Conservation (phyloP, 2,113 vertebrate species). For the Ibidorhyncha struthersii region DNA sequence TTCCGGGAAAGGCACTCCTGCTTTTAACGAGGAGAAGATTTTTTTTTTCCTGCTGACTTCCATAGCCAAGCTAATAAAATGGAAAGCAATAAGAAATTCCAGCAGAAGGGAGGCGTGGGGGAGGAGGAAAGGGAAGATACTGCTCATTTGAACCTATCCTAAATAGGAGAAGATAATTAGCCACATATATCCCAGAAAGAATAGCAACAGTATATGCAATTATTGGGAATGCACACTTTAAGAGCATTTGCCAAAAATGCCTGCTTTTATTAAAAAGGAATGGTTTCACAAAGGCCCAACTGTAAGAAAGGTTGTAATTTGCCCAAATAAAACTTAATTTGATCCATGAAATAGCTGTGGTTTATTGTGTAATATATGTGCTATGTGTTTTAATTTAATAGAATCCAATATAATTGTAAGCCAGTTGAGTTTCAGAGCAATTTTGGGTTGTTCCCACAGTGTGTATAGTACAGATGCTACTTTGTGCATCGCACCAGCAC, state of each 20-base stretch:
- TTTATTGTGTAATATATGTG: constrained; percentile 89
- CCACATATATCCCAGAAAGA: constrained; percentile 3
- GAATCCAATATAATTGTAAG: constrained; percentile 85
- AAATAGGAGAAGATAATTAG: constrained; percentile 37
- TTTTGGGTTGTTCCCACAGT: constrained; percentile 78
- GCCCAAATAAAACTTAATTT: constrained; percentile 89
- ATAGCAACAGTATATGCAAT: not conserved
- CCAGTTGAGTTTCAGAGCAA: constrained; percentile 78
- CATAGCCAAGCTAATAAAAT: constrained; percentile 65
- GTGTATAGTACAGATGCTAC: constrained; percentile 49
- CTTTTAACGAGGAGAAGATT: constrained; percentile 48
- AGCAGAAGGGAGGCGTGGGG: not conserved
- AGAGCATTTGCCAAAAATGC: constrained; percentile 78
- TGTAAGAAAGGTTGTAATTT: constrained; percentile 85
- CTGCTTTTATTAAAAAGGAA: constrained; percentile 86
- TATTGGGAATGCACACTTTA: constrained; percentile 50
- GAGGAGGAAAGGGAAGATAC: constrained; percentile 32
- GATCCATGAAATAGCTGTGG: constrained; percentile 88
- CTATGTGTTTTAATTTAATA: constrained; percentile 84
- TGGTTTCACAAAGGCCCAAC: constrained; percentile 83
- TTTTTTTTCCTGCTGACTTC: constrained; percentile 16
- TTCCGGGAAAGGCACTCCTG: constrained; percentile 70
- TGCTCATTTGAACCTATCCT: not conserved
- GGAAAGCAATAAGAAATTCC: constrained; percentile 37
- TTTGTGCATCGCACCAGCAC: not conserved